Base-by-base conservation (phyloP, 1,140 invertebrate species). In the Mamestra configurata region DNA sequence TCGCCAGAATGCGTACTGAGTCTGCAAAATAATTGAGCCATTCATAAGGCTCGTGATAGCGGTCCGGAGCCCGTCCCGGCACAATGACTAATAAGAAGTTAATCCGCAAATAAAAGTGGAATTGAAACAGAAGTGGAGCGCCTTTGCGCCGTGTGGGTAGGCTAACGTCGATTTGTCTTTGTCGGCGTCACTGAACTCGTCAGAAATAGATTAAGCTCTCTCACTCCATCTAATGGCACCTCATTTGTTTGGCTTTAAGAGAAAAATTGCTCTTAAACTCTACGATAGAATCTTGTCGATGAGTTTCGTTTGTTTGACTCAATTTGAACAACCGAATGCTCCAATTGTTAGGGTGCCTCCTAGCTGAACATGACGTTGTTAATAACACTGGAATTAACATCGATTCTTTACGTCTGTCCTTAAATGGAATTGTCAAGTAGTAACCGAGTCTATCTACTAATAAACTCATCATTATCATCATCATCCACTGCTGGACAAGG, bases 151-250 rank as follows among this genome's bases (percentile, higher is more conserved):
- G 92, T 93, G 93, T 94, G 91, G 92, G 93, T 94, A 94, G 93
- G 92, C 92, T 91, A 94, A 93, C 93, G 92, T 93, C 92, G 91
- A 95, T 95, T 94, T 94, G 93, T 95, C 92, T 93, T 92, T 94
- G 93, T 93, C 92, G 91, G 93, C 92, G 93, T 95, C 93, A 94
- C 89, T 94, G 91, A 95, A 95, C 92, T 94, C 93, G 92, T 95
- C 92, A 95, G 92, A 95, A 95, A 95, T 94, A 95, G 93, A 95
- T 95, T 94, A 95, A 95, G 93, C 92, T 90, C 91, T 95, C 93
- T 93, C 92, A 94, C 93, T 95, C 90, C 90, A 92, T 95, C 92
- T 95, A 95, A 95, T 95, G 90, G 92, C 89, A 87, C 89, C 93
- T 94, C 93, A 95, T 95, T 95, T 95, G 93, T 95, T 93, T 95